A percentile compares a stretch with the other conserved stretches of the same genome.
Evolutionary conservation across 2,113 vertebrate species (phyloP).

Genomic region (Trichechus manatus): DNA sequence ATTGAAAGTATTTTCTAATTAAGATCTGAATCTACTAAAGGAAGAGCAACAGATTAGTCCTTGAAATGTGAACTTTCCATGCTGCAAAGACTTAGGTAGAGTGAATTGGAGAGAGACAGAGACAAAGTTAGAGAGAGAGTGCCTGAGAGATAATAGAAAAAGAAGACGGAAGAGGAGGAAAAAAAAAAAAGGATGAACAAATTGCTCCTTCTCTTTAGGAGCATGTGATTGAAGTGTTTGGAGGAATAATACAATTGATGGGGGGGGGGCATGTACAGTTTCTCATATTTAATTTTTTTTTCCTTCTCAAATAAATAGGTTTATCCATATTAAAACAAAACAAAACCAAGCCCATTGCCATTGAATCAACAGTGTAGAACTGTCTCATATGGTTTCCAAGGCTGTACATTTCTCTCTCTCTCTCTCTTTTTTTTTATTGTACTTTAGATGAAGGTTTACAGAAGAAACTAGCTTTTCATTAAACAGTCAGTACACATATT

Average conservation of each 20-base stretch:
- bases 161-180: not conserved
- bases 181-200: not conserved
- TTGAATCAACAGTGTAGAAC: too few relatives aligned
- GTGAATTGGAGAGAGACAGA: not conserved
- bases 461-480: too few relatives aligned
- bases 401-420: too few relatives aligned
- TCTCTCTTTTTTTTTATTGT: too few relatives aligned
- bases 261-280: not conserved
- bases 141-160: not conserved
- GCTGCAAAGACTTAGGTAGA: not conserved
- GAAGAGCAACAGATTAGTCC: not conserved
- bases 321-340: not conserved
- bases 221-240: not conserved
- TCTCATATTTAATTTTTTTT: not conserved
- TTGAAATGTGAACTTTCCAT: not conserved
- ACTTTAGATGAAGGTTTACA: too few relatives aligned
- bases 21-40: not conserved
- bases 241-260: not conserved
- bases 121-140: not conserved
- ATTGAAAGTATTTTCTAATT: not conserved
- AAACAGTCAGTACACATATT: too few relatives aligned
- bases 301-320: not conserved
- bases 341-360: too few relatives aligned
- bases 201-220: not conserved
- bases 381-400: too few relatives aligned